A percentile compares a stretch with the other conserved stretches of the same genome.
Evolutionary conservation across 2,888 invertebrate genomes (phyloP).

Genomic region (Gymnocheta viridis): DNA sequence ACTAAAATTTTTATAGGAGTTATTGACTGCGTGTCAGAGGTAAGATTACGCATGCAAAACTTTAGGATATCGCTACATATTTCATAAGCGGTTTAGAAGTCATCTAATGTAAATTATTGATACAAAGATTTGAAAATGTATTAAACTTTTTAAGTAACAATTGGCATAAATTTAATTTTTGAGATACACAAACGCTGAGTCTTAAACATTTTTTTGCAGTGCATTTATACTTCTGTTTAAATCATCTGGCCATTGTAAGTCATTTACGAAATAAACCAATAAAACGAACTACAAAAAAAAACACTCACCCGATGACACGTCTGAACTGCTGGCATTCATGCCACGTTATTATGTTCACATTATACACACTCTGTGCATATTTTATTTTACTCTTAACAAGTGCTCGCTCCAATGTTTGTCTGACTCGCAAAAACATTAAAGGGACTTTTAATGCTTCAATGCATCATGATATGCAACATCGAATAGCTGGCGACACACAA

Average conservation of each 20-base stretch:
- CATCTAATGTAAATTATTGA: too few relatives aligned
- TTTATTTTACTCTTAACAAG: conserved; percentile 32
- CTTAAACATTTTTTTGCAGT: conserved; percentile 4
- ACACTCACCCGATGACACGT: conserved; percentile 43
- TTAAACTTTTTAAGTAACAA: too few relatives aligned
- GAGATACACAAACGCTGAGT: too few relatives aligned
- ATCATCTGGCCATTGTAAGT: conserved; percentile 48
- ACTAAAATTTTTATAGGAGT: too few relatives aligned
- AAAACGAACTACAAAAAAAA: conserved; percentile 11
- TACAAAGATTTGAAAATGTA: too few relatives aligned
- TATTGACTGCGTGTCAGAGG: too few relatives aligned
- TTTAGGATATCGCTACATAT: too few relatives aligned
- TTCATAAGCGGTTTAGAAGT: too few relatives aligned
- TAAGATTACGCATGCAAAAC: too few relatives aligned
- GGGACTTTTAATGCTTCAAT: conserved; percentile 41
- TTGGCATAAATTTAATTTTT: too few relatives aligned
- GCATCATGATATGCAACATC: conserved; percentile 45
- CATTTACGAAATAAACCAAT: conserved; percentile 19
- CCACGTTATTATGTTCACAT: conserved; percentile 54
- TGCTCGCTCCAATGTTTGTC: conserved; percentile 5
- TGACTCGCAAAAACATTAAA: conserved; percentile 15
- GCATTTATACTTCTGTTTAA: conserved; percentile 41
- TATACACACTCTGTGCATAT: conserved; percentile 19
- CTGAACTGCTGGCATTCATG: conserved; percentile 37
- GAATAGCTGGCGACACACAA: neutral